Evolutionary conservation across 2,888 invertebrate genomes (phyloP).

Genomic region (Nycteola revayana): DNA sequence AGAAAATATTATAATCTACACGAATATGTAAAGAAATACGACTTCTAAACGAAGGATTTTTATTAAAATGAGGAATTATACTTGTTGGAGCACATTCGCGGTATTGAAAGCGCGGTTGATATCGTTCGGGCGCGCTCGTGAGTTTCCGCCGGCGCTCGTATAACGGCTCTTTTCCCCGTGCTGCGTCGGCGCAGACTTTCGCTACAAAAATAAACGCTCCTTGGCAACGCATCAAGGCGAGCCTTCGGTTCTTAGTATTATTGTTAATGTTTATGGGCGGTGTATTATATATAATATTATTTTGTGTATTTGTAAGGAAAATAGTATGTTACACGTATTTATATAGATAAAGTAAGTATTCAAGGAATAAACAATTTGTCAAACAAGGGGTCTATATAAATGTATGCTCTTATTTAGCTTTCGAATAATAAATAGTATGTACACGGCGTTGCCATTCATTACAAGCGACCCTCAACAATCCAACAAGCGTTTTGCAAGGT

Average conservation of each 20-base stretch:
- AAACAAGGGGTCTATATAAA: too few species aligned
- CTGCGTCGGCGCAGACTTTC: slow-evolving; percentile 64
- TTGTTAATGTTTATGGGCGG: slow-evolving; percentile 66
- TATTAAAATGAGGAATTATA: slow-evolving; percentile 8
- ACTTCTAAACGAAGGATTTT: slow-evolving; percentile 5
- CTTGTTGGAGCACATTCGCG: slow-evolving; percentile 39
- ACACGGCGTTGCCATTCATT: too few species aligned
- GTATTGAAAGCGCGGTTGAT: slow-evolving; percentile 45
- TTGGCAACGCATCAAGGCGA: slow-evolving; percentile 78
- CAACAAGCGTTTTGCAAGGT: too few species aligned
- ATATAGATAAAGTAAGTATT: too few species aligned
- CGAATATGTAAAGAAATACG: slow-evolving; percentile 11
- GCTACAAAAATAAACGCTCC: slow-evolving; percentile 79
- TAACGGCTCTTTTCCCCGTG: slow-evolving; percentile 72
- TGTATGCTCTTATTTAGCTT: too few species aligned
- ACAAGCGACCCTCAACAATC: too few species aligned
- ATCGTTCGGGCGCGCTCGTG: slow-evolving; percentile 58
- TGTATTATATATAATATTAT: slow-evolving; percentile 31
- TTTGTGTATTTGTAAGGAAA: too few species aligned
- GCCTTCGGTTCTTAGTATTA: slow-evolving; percentile 71
- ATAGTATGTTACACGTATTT: too few species aligned
- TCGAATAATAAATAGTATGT: too few species aligned
- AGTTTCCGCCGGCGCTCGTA: slow-evolving; percentile 61
- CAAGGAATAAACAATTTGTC: too few species aligned
- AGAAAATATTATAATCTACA: slow-evolving; percentile 31